phyloP scores from a whole-genome alignment of 2,113 vertebrate species.

The Xyliphius kryptos region DNA sequence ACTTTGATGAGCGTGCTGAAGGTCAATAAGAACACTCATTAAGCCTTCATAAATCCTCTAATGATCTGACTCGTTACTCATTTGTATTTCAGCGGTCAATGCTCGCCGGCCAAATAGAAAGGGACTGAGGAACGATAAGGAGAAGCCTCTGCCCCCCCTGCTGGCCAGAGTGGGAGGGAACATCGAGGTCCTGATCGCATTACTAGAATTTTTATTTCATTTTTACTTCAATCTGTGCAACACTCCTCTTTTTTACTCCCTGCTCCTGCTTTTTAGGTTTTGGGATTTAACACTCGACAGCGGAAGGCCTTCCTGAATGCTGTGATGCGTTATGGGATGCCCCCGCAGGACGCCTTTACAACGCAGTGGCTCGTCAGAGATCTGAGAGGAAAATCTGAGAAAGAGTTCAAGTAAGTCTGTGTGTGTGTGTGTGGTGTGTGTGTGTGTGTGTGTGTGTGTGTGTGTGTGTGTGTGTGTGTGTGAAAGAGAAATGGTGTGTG shows the following conservation, averaged over 20 bases:
- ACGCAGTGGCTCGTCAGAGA: constrained; percentile 97
- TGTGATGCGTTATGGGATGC: constrained; percentile 98
- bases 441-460: constrained; percentile 1
- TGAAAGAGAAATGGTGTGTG: constrained; percentile 3
- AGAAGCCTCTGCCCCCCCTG: constrained; percentile 92
- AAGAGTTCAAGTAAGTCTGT: constrained; percentile 98
- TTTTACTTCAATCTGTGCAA: no score
- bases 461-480: constrained; percentile 11
- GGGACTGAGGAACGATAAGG: constrained; percentile 91
- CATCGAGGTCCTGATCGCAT: constrained; percentile 75
- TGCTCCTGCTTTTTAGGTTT: constrained; percentile 74
- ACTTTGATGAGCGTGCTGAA: constrained; percentile 94
- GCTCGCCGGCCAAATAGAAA: constrained; percentile 88
- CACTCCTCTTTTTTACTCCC: no score
- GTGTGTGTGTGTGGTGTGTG: constrained; percentile 2
- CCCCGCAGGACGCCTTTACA: constrained; percentile 96
- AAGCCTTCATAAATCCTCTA: no score
- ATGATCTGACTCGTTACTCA: constrained; percentile 2
- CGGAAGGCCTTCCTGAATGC: constrained; percentile 97
- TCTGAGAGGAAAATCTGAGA: constrained; percentile 93
- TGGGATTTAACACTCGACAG: constrained; percentile 95
- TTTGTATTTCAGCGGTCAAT: constrained; percentile 58
- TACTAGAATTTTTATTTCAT: not conserved
- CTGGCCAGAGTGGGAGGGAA: constrained; percentile 95
- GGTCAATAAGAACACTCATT: constrained; percentile 58